These are phyloP conservation scores for Eugnorisma glareosa DNA, from an alignment of 2,888 invertebrate species.

Conservation along the genomic window DNA sequence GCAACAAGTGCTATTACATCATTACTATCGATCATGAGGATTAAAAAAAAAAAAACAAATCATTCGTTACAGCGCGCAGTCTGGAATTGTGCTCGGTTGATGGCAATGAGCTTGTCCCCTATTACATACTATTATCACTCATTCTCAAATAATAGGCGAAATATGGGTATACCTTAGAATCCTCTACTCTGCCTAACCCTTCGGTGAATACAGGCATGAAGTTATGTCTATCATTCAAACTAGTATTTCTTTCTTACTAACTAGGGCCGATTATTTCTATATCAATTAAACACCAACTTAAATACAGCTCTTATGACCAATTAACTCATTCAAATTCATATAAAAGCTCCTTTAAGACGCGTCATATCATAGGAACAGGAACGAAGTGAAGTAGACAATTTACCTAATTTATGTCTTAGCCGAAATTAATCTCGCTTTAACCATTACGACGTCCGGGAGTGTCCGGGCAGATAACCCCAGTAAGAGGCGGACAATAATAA, in stretches of 20 bases:
- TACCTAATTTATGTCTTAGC: constrained; percentile 64
- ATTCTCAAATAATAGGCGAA: not conserved
- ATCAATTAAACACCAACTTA: constrained; percentile 12
- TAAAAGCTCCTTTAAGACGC: constrained; percentile 44
- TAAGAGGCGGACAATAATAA: constrained; percentile 29
- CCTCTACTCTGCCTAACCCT: not conserved
- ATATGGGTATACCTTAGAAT: not conserved
- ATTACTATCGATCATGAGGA: too few relatives aligned
- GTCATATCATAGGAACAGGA: constrained; percentile 42
- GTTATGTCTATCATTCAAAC: not conserved
- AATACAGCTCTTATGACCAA: constrained; percentile 26
- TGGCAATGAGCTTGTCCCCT: not conserved
- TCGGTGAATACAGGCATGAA: not conserved
- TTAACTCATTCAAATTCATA: constrained; percentile 45
- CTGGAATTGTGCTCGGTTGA: not conserved
- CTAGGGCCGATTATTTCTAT: constrained; percentile 17
- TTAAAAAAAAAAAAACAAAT: too few relatives aligned
- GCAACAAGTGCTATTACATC: constrained; percentile 14
- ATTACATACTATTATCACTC: not conserved
- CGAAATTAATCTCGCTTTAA: constrained; percentile 66
- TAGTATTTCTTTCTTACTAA: not conserved
- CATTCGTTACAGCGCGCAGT: not conserved
- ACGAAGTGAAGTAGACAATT: constrained; percentile 55
- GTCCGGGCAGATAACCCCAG: constrained; percentile 45
- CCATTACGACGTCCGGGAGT: constrained; percentile 64